These are phyloP conservation scores for Scaptomyza pallida DNA, from an alignment of 1,140 invertebrate genomes.

Conservation along the genomic window DNA sequence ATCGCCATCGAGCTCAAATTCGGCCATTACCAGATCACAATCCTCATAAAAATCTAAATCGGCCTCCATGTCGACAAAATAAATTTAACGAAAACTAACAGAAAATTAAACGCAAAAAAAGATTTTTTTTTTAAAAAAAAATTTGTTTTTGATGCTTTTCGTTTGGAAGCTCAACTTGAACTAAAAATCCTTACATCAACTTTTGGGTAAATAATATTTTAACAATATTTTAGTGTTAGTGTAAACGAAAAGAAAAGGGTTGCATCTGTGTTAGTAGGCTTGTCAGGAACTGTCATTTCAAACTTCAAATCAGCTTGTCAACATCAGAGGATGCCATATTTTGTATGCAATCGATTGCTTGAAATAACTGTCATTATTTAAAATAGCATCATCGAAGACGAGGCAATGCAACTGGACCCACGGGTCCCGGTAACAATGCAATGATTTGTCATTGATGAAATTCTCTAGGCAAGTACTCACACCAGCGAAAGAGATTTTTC, in stretches of 20 bases:
- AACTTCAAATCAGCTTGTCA: no score
- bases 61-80: conserved; percentile 10
- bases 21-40: conserved; percentile 55
- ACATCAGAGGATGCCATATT: no score
- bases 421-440: no score
- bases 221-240: neutral
- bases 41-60: neutral
- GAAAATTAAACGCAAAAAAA: neutral
- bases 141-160: conserved; percentile 7
- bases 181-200: neutral
- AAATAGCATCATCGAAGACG: no score
- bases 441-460: no score
- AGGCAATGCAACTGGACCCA: no score
- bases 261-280: neutral
- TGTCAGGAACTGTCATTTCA: neutral
- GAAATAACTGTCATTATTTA: no score
- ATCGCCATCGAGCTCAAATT: conserved; percentile 53
- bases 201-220: no score
- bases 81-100: neutral
- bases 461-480: no score
- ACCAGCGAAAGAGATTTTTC: no score
- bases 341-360: no score
- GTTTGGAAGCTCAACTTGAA: conserved; percentile 7
- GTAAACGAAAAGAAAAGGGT: neutral
- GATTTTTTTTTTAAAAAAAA: neutral